These are phyloP conservation scores for Halyomorpha halys DNA, from an alignment of 1,140 invertebrate genomes.

Conservation along the genomic window DNA sequence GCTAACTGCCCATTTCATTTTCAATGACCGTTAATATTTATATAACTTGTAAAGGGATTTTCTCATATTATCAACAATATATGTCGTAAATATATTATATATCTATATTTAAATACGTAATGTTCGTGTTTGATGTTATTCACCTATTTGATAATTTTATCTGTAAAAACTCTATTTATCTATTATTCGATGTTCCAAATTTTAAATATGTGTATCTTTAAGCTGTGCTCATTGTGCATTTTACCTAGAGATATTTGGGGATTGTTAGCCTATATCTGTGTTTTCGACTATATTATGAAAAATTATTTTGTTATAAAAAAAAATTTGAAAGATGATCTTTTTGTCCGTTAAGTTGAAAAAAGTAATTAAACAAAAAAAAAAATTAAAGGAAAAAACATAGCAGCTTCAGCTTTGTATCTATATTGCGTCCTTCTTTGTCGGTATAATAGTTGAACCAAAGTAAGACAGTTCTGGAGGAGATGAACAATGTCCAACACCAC, in stretches of 20 bases:
- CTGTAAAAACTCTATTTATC: background rate
- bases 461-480: background rate
- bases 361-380: background rate
- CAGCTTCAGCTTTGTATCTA: conserved; percentile 18
- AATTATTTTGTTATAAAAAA: conserved; percentile 1
- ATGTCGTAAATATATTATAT: background rate
- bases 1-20: too few species aligned
- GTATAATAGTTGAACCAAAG: background rate
- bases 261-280: conserved; percentile 12
- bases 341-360: background rate
- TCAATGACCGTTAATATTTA: background rate
- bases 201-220: conserved; percentile 20
- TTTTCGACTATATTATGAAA: conserved; percentile 11
- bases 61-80: too few species aligned
- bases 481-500: too few species aligned
- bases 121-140: conserved; percentile 12
- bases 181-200: conserved; percentile 11
- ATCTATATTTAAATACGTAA: conserved; percentile 15
- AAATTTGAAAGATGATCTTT: background rate
- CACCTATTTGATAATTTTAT: conserved; percentile 10
- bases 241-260: conserved; percentile 5
- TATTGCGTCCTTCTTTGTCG: conserved; percentile 6
- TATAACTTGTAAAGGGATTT: conserved; percentile 1
- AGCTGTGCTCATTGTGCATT: conserved; percentile 21
- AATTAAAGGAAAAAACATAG: background rate